phyloP scores from a whole-genome alignment of 2,888 invertebrate species.

The Hirtodrosophila trivittata region DNA sequence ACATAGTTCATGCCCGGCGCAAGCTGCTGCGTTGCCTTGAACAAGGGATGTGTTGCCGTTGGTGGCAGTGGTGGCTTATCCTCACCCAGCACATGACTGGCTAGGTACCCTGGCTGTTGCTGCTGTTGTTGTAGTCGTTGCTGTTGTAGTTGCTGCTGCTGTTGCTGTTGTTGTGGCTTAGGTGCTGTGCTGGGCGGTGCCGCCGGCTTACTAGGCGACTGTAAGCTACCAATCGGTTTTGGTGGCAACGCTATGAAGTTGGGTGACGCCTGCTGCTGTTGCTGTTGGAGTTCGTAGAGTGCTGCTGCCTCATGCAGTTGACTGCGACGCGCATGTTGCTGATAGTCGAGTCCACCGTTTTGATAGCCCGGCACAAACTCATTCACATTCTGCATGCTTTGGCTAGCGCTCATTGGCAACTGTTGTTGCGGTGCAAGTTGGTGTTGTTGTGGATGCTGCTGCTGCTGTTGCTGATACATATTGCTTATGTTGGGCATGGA shows the following conservation, averaged over 20 bases:
- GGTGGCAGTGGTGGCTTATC: constrained; percentile 88
- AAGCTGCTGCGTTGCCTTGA: constrained; percentile 81
- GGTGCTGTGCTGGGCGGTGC: constrained; percentile 64
- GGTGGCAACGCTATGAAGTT: constrained; percentile 80
- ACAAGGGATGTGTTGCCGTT: constrained; percentile 89
- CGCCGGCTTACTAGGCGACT: constrained; percentile 82
- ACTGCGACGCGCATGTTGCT: constrained; percentile 73
- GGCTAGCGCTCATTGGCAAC: constrained; percentile 80
- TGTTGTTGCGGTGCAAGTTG: constrained; percentile 49
- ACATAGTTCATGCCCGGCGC: constrained; percentile 85
- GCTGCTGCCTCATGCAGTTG: constrained; percentile 87
- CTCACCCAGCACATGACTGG: constrained; percentile 55
- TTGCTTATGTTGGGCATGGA: constrained; percentile 84
- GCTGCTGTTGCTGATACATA: constrained; percentile 77
- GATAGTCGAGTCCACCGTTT: constrained; percentile 65
- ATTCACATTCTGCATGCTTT: constrained; percentile 84
- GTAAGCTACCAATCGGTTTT: constrained; percentile 73
- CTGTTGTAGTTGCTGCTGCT: constrained; percentile 44
- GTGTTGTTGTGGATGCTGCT: constrained; percentile 68
- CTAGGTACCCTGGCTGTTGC: constrained; percentile 49
- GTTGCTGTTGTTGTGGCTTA: constrained; percentile 64
- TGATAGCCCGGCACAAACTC: constrained; percentile 66
- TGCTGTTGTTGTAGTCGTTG: constrained; percentile 47
- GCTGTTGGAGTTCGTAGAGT: constrained; percentile 74
- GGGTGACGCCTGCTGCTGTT: constrained; percentile 76